Percentiles rank a stretch among this genome's conserved stretches.
Evolutionary conservation across 2,113 vertebrate species (phyloP).

Genomic region (Callipepla californica): DNA sequence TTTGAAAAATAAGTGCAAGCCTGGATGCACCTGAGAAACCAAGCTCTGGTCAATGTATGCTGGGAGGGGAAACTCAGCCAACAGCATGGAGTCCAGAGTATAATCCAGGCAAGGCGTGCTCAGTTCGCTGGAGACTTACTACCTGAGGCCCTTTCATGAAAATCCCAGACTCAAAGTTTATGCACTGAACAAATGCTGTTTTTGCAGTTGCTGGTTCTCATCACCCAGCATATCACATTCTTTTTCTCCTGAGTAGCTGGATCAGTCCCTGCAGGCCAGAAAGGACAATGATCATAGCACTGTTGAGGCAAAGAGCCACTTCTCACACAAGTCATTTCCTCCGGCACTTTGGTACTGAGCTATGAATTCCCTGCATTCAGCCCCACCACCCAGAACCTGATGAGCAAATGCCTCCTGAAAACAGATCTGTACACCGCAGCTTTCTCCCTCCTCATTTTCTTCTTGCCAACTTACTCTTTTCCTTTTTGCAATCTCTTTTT

Average conservation of each 20-base stretch:
- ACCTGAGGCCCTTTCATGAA: not conserved
- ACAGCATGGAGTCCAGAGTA: not conserved
- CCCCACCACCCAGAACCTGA: not conserved
- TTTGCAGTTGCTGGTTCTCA: not conserved
- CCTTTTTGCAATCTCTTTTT: not conserved
- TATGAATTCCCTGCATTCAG: not conserved
- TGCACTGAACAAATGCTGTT: not conserved
- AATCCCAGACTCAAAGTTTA: not conserved
- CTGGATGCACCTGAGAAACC: not conserved
- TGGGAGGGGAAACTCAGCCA: not conserved
- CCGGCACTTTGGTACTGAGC: not conserved
- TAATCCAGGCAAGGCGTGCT: not conserved
- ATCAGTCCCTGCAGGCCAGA: not conserved
- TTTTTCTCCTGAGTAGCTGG: not conserved
- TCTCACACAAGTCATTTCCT: not conserved
- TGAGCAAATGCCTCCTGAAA: not conserved
- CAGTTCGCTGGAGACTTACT: not conserved
- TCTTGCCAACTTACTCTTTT: not conserved
- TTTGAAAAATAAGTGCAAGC: not conserved
- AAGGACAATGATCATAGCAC: not conserved
- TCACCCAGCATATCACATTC: not conserved
- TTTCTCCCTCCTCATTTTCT: not conserved
- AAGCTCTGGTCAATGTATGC: not conserved
- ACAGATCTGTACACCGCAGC: not conserved
- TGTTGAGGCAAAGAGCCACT: not conserved